These are phyloP conservation scores for Dryoscopus gambensis DNA, from an alignment of 2,113 vertebrate species.

Conservation along the genomic window DNA sequence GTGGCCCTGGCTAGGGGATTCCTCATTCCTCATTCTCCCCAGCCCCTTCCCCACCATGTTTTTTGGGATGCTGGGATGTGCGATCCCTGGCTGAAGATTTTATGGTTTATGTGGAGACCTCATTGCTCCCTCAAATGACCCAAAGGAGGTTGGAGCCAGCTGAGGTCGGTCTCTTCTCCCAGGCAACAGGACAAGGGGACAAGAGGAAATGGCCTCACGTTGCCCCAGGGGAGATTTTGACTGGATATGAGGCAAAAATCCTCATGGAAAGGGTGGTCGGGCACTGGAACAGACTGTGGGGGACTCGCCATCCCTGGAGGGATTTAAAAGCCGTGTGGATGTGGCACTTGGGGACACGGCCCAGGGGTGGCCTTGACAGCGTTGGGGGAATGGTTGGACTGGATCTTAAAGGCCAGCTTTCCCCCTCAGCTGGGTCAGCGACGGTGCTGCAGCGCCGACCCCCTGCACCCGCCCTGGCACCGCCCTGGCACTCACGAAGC, in stretches of 20 bases:
- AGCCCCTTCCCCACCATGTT: background rate
- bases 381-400: background rate
- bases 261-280: background rate
- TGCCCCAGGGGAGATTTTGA: background rate
- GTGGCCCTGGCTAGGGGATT: fast-evolving
- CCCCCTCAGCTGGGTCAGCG: background rate
- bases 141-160: background rate
- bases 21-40: background rate
- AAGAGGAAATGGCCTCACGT: background rate
- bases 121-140: fast-evolving
- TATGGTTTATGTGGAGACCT: background rate
- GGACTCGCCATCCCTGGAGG: background rate
- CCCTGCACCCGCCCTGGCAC: background rate
- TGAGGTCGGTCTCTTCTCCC: background rate
- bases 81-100: background rate
- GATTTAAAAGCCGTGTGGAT: background rate
- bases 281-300: background rate
- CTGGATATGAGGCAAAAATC: background rate
- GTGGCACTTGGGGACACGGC: background rate
- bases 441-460: fast-evolving
- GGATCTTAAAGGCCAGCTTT: background rate
- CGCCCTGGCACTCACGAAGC: conserved; percentile 82
- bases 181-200: background rate
- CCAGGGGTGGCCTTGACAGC: background rate
- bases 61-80: background rate